These are phyloP conservation scores for Nowickia ferox DNA, from an alignment of 2,888 invertebrate genomes.

Conservation along the genomic window DNA sequence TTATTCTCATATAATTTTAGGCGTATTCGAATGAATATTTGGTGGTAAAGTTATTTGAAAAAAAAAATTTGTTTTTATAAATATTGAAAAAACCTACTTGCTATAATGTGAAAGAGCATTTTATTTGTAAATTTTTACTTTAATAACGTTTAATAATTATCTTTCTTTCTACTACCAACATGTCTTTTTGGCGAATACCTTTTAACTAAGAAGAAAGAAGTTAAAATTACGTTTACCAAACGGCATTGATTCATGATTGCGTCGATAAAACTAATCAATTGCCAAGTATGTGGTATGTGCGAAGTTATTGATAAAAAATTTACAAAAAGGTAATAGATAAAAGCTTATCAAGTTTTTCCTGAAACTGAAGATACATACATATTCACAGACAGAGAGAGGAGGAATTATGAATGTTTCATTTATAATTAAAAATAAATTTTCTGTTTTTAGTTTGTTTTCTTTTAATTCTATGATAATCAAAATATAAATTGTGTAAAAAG, in stretches of 20 bases:
- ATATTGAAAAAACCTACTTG: conserved; percentile 35
- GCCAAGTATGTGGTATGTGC: conserved; percentile 46
- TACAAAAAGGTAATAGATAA: conserved; percentile 38
- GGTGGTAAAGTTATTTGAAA: too few species aligned
- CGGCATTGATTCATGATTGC: conserved; percentile 16
- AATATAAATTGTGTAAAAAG: conserved; percentile 54
- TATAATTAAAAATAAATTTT: conserved; percentile 36
- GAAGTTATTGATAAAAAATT: conserved; percentile 40
- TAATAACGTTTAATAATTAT: background rate
- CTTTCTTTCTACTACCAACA: conserved; percentile 7
- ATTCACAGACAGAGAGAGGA: background rate
- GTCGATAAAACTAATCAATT: conserved; percentile 66
- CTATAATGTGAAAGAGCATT: conserved; percentile 3
- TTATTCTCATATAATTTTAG: too few species aligned
- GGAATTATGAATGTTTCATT: background rate
- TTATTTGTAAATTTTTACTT: conserved; percentile 7
- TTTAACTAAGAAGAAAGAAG: conserved; percentile 40
- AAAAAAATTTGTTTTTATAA: too few species aligned
- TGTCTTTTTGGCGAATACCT: conserved; percentile 4
- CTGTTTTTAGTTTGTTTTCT: conserved; percentile 1
- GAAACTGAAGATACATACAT: conserved; percentile 6
- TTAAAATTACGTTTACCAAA: conserved; percentile 18
- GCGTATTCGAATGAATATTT: too few species aligned
- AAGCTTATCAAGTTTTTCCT: conserved; percentile 53
- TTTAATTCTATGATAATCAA: background rate